Evolutionary conservation across 2,888 invertebrate genomes (phyloP), one percentile per base, ranked within the genome.

Genomic region (Cremastobaeus sp.): DNA sequence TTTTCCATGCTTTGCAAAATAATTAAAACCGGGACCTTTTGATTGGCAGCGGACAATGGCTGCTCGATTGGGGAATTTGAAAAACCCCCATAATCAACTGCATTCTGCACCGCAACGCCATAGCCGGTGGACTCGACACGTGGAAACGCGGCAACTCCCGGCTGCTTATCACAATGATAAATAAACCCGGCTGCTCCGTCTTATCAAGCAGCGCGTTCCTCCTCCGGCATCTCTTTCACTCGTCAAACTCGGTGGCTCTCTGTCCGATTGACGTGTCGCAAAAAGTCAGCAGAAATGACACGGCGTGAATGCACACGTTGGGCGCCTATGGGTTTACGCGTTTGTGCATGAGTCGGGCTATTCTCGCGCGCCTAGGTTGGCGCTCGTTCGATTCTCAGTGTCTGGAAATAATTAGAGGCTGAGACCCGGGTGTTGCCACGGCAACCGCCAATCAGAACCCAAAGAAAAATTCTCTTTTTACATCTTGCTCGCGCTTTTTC

Each of bases 331-430:
- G 74, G 69, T 74, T 69, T 52, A 41, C 50, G 69, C 65, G 74
- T 65, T 68, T 74, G 81, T 83, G 82, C 76, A 74, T 83, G 82
- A 79, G 81, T 79, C 76, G 74, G 78, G 83, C 81, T 82, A 84
- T 84, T 83, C 82, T 80, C 77, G 77, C 78, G 79, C 78, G 79
- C 78, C 81, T 80, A 79, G 81, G 81, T 77, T 81, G 75, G 81
- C 81, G 84, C 87, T 86, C 84, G 87, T 87, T 87, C 87, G 87
- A 88, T 87, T 88, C 87, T 87, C 87, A 86, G 86, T 86, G 87
- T 87, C 87, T 87, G 87, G 87, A 87, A 88, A 86, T 88, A 88
- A 88, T 88, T 88, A 88, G 86, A 88, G 86, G 82, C 82, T 78
- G 82, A 81, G 82, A 73, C 74, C 73, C 82, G 84, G 85, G 85